phyloP scores from a whole-genome alignment of 64 coral and sea anemone genomes.

The Montipora cactus region DNA sequence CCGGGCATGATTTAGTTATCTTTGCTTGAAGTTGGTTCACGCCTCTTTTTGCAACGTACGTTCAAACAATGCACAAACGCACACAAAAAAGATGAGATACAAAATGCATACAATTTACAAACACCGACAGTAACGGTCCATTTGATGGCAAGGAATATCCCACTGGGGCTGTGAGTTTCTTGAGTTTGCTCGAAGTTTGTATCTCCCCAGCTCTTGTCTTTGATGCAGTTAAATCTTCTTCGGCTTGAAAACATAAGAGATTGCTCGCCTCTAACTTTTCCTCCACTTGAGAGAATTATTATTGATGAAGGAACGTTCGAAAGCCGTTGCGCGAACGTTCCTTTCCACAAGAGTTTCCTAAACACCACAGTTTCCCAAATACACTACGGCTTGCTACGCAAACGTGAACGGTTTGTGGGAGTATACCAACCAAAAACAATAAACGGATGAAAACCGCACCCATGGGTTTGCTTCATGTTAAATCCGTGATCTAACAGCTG shows the following conservation, averaged over 20 bases:
- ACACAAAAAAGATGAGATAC: too few species aligned
- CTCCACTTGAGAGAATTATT: neutral
- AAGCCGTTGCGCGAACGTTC: neutral
- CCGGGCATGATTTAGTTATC: conserved; percentile 74
- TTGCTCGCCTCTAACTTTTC: neutral
- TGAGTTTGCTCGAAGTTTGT: neutral
- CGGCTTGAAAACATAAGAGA: neutral
- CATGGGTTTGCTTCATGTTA: neutral
- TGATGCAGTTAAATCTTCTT: neutral
- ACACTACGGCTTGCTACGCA: neutral
- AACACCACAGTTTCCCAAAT: neutral
- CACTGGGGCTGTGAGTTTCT: neutral
- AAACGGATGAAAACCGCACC: neutral
- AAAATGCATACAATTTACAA: neutral
- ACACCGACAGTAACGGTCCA: neutral
- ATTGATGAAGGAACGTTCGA: neutral
- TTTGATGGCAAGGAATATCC: neutral
- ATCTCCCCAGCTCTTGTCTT: neutral
- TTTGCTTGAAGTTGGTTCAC: neutral
- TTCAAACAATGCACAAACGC: neutral
- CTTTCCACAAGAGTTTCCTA: too few species aligned
- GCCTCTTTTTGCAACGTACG: neutral
- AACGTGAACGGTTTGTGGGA: conserved; percentile 5
- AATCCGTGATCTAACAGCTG: conserved; percentile 22
- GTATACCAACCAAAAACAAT: neutral